Base-by-base conservation (phyloP, 2,797 vertebrate genomes). In the Chelidonichthys spinosus region DNA sequence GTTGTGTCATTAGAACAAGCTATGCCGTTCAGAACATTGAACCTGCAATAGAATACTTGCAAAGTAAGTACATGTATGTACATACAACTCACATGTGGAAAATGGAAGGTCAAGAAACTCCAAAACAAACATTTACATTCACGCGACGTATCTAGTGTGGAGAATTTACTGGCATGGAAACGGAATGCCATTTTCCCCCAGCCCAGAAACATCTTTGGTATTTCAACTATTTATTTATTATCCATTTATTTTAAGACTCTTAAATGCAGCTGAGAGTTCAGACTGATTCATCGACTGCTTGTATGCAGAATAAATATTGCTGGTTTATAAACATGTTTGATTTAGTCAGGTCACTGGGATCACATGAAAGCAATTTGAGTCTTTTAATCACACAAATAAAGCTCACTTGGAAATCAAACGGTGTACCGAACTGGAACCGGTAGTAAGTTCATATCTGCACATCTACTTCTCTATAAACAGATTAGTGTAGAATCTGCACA, bases 1-100 rank as follows among this genome's bases (percentile, higher is more conserved):
- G 14, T 68, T 36, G 13, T 43, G 25, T 56, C 5, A 32, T 49
- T 15, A 10, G 17, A 36, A 36, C 14, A 63, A 44, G 32, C 36
- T 35, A 53, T 58, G 63, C 17, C 63, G 52, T 47, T 59, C 33
- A 56, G 6, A 58, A 55, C 37, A 63, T 49, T 11, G n/a, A 72
- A 50, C 33, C 9, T 60, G 9, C 47, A 59, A 56, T 54, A 63
- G 61, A n/a, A 39, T 36, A 11, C 32, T 58, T 43, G 55, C 17
- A 65, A 52, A 52, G 35, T 52, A 3, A 14, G 54, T 36, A 49
- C 18, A 61, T 33, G 32, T 15, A 35, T 14, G 40, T 7, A 42
- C 40, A 42, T 36, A 50, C 11, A 4, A 17, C 18, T 40, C 33
- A 11, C 4, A 10, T 0, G 43, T 8, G 17, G 43, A 43, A 70